A percentile compares a stretch with the other conserved stretches of the same genome.
These are phyloP conservation scores for Lophotriccus pileatus DNA, from an alignment of 2,797 vertebrate genomes.

Conservation along the genomic window DNA sequence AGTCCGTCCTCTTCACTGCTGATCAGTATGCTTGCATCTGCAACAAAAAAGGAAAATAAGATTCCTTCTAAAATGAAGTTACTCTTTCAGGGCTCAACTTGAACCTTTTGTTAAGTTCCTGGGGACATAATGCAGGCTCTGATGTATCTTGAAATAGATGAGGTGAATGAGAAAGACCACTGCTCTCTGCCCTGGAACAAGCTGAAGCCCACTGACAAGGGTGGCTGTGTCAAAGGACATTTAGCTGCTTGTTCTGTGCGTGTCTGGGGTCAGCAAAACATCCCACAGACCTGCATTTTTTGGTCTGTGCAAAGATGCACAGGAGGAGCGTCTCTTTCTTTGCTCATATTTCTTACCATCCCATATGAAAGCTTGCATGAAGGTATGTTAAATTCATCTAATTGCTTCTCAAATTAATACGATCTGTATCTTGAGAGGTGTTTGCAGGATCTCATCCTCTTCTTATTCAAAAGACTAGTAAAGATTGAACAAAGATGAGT, in stretches of 20 bases:
- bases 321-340: neutral
- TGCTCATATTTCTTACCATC: neutral
- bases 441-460: neutral
- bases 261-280: neutral
- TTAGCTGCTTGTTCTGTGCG: neutral
- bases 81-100: neutral
- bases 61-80: neutral
- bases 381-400: neutral
- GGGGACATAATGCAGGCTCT: neutral
- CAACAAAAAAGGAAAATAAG: neutral
- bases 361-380: neutral
- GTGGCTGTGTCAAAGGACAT: neutral
- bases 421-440: neutral
- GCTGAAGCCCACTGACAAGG: neutral
- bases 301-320: neutral
- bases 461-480: neutral
- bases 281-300: neutral
- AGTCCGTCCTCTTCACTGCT: slow-evolving; percentile 67
- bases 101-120: neutral
- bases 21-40: slow-evolving; percentile 65
- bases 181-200: neutral
- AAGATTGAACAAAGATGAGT: neutral
- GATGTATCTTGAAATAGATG: neutral
- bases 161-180: neutral
- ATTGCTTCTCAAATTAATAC: neutral